Conservation (phyloP, 2,888 invertebrate species). For the Mactromeris polynyma region DNA sequence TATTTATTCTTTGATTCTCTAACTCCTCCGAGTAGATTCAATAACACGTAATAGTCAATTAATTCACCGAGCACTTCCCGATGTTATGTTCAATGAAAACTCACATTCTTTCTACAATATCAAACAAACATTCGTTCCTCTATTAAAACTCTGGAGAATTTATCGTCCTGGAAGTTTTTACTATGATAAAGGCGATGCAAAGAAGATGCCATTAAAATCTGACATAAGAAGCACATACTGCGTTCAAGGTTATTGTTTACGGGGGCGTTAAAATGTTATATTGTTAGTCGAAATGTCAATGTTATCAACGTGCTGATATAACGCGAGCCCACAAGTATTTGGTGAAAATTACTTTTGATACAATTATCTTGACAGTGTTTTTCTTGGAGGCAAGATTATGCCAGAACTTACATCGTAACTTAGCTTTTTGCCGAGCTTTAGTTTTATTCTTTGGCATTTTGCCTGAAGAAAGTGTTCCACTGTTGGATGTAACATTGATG, state of each 20-base stretch:
- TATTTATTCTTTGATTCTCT: no score
- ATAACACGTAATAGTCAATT: no score
- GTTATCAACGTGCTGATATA: not conserved
- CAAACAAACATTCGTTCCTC: not conserved
- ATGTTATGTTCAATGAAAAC: not conserved
- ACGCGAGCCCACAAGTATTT: not conserved
- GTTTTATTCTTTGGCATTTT: not conserved
- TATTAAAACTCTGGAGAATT: no score
- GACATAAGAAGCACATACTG: not conserved
- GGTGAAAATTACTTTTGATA: not conserved
- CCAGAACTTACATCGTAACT: not conserved
- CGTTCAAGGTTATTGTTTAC: not conserved
- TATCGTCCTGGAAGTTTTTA: no score
- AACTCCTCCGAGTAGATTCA: no score
- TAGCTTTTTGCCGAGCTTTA: slow-evolving; percentile 1
- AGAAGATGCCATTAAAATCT: not conserved
- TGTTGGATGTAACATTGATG: not conserved
- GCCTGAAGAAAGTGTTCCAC: not conserved
- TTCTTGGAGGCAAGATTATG: not conserved
- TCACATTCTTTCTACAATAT: not conserved
- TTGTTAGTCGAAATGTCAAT: not conserved
- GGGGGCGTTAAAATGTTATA: not conserved
- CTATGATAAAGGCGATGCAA: not conserved
- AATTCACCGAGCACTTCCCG: no score
- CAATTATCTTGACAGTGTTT: not conserved